Evolutionary conservation across 2,888 invertebrate species (phyloP), one percentile per base, ranked within the genome.

Genomic region (Blastobasis adustella): DNA sequence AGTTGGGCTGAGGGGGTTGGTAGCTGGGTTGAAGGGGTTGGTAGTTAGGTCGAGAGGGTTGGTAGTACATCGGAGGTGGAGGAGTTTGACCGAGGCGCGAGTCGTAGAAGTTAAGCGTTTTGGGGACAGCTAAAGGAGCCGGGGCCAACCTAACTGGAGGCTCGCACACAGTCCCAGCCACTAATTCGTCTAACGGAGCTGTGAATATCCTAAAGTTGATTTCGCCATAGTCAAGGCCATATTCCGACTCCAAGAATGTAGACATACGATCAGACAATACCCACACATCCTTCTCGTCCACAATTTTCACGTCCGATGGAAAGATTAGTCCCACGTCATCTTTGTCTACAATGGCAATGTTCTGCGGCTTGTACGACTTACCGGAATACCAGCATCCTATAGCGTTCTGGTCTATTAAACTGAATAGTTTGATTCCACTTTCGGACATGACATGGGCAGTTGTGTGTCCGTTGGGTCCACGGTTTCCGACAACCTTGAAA

Each of bases 231-330:
- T 95, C 92, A 41, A 96, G 76, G 8, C 54, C 54, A n/a, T 6
- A 51, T 45, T 90, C 90, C 5, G 91, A 81, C 61, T 92, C 90
- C 40, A 95, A 79, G 66, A 95, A 95, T 8, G 93, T 92, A 0
- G 95, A 93, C 95, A 96, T 95, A 44, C 93, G 90, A 73, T 96
- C 95, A 0, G 95, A 95, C 4, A 96, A 90, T 0, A 95, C 93
- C 96, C 96, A 96, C 4, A 94, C 89, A 58, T 94, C 93, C 56
- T 90, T 87, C 52, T 91, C 89, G 47, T 90, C 89, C 73, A 94
- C 92, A 56, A 95, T 92, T 82, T 95, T 95, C 3, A 96, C 89
- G 67, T 96, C 96, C 60, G 92, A 90, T 0, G 95, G 96, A 71
- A 95, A 96, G 37, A 95, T 92, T 38, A 96, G 80, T 6, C 92